Evolutionary conservation across 2,113 vertebrate species (phyloP).

Genomic region (Halcyon malimbica): DNA sequence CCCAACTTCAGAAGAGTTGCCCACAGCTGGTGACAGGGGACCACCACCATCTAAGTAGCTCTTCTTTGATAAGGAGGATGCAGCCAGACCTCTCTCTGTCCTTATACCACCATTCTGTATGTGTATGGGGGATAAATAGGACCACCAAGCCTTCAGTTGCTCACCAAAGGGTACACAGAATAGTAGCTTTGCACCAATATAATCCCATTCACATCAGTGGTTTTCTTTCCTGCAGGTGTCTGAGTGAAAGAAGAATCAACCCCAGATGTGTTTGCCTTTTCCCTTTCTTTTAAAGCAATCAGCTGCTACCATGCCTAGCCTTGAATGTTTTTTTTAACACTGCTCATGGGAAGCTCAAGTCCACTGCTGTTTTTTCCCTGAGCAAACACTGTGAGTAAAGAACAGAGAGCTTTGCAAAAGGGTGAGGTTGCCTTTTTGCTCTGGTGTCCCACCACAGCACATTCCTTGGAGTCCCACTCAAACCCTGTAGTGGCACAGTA

Average conservation of each 20-base stretch:
- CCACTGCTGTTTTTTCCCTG: rapidly evolving
- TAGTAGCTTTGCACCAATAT: background rate
- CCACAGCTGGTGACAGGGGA: background rate
- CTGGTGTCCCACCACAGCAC: background rate
- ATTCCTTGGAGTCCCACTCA: background rate
- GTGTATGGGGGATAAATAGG: background rate
- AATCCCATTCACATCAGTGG: background rate
- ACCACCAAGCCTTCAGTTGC: background rate
- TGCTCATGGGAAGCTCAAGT: background rate
- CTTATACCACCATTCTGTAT: background rate
- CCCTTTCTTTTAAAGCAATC: background rate
- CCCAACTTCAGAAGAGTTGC: background rate
- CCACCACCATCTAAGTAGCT: background rate
- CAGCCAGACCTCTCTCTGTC: background rate
- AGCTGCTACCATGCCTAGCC: background rate
- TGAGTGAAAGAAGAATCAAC: background rate
- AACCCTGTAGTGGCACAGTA: background rate
- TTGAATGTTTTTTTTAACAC: background rate
- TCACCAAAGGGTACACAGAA: background rate
- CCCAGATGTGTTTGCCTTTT: background rate
- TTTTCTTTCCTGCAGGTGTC: background rate
- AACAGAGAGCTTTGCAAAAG: background rate
- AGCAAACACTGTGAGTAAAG: background rate
- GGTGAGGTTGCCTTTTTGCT: background rate
- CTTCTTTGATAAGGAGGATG: background rate